Percentiles rank a stretch among this genome's conserved stretches.
phyloP scores from a whole-genome alignment of 2,113 vertebrate genomes.

The Leucoraja erinaceus region DNA sequence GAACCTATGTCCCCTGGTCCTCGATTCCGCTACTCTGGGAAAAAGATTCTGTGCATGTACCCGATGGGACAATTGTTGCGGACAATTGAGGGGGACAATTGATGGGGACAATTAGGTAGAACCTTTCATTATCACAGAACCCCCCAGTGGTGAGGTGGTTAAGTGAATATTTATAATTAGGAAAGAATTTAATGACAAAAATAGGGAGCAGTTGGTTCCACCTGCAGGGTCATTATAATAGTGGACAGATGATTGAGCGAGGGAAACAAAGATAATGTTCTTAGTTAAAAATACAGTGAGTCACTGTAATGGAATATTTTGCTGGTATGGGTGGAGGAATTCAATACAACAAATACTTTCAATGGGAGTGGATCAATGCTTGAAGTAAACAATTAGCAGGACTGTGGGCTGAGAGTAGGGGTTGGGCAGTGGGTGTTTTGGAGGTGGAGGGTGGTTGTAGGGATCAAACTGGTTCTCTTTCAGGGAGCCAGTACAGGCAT shows the following conservation, averaged over 20 bases:
- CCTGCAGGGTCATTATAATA: neutral
- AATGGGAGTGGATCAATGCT: neutral
- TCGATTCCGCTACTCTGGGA: no score
- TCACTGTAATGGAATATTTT: neutral
- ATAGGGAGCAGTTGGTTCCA: neutral
- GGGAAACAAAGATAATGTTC: neutral
- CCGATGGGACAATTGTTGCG: no score
- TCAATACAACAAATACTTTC: neutral
- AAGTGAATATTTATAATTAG: neutral
- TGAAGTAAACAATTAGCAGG: neutral
- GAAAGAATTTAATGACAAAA: neutral
- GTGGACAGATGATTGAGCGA: neutral
- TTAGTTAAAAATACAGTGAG: neutral
- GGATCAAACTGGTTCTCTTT: no score
- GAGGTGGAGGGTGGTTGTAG: no score
- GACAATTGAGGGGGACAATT: no score
- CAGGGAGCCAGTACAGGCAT: neutral
- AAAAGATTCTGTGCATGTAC: no score
- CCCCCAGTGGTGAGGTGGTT: neutral
- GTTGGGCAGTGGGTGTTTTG: no score
- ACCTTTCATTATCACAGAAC: no score
- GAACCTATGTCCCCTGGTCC: no score
- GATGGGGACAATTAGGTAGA: neutral
- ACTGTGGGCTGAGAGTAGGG: no score
- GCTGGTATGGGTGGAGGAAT: neutral